Evolutionary conservation across 2,113 vertebrate species (phyloP).

Genomic region (Engraulis encrasicolus): DNA sequence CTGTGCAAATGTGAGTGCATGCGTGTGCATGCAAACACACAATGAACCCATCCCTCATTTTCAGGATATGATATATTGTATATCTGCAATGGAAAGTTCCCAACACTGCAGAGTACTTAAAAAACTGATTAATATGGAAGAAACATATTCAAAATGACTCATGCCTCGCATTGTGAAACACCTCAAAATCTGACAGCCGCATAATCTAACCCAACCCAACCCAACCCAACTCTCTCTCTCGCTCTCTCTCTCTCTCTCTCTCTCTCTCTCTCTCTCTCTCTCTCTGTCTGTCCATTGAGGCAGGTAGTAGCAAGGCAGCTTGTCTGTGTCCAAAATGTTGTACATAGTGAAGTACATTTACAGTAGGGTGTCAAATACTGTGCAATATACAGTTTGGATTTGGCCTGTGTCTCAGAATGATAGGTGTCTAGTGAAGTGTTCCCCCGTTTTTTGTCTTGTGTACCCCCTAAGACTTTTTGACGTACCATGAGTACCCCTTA

Average conservation of each 20-base stretch:
- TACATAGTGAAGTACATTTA: too few relatives aligned
- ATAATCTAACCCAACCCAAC: neutral
- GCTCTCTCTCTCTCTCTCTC: too few relatives aligned
- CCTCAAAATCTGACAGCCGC: neutral
- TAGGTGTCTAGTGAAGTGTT: neutral
- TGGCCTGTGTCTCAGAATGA: neutral
- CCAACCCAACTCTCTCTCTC: too few relatives aligned
- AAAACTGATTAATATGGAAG: neutral
- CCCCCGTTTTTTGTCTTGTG: too few relatives aligned
- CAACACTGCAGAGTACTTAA: neutral
- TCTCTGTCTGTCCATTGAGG: neutral
- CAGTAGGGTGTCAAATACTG: too few relatives aligned
- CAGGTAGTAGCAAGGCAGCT: neutral
- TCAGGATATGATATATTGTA: neutral
- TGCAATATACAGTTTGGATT: too few relatives aligned
- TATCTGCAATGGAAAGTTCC: neutral
- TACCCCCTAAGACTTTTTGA: too few relatives aligned
- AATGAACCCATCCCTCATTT: neutral
- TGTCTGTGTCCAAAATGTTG: too few relatives aligned
- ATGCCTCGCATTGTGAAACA: constrained; percentile 6
- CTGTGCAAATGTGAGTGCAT: neutral
- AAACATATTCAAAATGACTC: neutral
- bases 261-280: too few relatives aligned
- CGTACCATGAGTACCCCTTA: too few relatives aligned
- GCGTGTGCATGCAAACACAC: neutral